These are phyloP conservation scores for Sciurus niger DNA, from an alignment of 2,113 vertebrate genomes.

Conservation along the genomic window DNA sequence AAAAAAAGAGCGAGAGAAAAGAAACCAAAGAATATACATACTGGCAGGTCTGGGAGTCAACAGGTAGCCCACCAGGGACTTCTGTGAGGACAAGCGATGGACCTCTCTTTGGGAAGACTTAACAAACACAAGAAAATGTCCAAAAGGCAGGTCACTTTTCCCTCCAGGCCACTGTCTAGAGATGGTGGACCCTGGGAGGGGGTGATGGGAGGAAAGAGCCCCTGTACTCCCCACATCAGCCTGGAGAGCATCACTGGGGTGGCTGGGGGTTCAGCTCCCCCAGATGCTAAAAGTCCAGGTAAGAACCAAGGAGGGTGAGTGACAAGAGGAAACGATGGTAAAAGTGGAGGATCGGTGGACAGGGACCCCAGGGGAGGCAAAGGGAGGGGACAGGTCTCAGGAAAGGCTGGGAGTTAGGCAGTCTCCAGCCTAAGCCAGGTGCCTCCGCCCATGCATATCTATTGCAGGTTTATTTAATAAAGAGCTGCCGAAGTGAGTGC, in stretches of 20 bases:
- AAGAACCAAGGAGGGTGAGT: neutral
- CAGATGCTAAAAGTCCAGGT: neutral
- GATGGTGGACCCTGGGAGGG: neutral
- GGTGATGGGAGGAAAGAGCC: neutral
- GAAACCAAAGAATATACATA: neutral
- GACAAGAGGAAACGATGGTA: neutral
- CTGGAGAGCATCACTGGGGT: neutral
- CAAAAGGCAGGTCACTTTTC: neutral
- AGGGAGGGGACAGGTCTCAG: neutral
- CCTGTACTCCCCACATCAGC: accelerated
- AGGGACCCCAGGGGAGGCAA: neutral
- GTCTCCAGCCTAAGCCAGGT: conserved; percentile 87
- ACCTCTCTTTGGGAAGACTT: neutral
- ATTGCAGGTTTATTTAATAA: conserved; percentile 88
- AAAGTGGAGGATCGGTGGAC: neutral
- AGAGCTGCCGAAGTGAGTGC: conserved; percentile 87
- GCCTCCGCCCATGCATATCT: conserved; percentile 84
- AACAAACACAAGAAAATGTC: neutral
- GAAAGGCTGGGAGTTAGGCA: conserved; percentile 80
- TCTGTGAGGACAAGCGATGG: neutral
- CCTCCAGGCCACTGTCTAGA: neutral
- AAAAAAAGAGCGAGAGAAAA: too few species aligned
- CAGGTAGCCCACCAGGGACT: neutral
- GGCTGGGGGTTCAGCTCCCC: neutral
- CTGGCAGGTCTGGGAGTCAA: neutral